Base-by-base conservation (phyloP, 2,888 invertebrate genomes). In the Cataglyphis rosenhaueri region DNA sequence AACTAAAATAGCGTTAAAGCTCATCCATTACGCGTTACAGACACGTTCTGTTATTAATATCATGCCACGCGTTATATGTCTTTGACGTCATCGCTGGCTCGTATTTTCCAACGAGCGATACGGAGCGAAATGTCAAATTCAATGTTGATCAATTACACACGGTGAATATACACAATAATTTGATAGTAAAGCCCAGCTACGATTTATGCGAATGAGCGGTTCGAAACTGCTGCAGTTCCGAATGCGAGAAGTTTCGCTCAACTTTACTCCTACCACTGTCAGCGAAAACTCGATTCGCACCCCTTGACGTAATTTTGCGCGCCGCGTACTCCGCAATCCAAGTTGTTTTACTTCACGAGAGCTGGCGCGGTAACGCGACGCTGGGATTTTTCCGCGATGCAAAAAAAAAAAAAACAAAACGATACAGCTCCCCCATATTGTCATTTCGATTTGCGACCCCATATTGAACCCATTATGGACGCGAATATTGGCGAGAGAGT, bases 271-370 rank as follows among this genome's bases (percentile, higher is more conserved):
- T 41, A 48, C 48, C n/a, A 52, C 59, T 48, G 82, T 48, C 78
- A 41, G 62, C 59, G 73, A 74, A 83, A 84, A 79, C 83, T 84
- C 83, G 55, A 74, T 84, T 83, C 73, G 78, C 68, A 74, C 83
- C 55, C 18, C 73, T 83, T 65, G 83, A 62, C 65, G 64, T 35
- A 65, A 75, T 75, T 65, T 64, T 44, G 65, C 41, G 64, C 21
- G 55, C 44, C 12, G 62, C 57, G 15, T 57, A 41, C n/a, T n/a
- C n/a, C 59, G 57, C 25, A 25, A 52, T 2, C 38, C 65, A 55
- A 81, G 29, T 71, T 52, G 38, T 57, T 66, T 70, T 65, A 82
- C 55, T 59, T 55, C 59, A 29, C 32, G 48, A 61, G 41, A 35
- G 32, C 32, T 61, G 59, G 48, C 59, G 76, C 73, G 25, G 55